Base-by-base conservation (phyloP, 2,113 vertebrate species). In the Panthera uncia region DNA sequence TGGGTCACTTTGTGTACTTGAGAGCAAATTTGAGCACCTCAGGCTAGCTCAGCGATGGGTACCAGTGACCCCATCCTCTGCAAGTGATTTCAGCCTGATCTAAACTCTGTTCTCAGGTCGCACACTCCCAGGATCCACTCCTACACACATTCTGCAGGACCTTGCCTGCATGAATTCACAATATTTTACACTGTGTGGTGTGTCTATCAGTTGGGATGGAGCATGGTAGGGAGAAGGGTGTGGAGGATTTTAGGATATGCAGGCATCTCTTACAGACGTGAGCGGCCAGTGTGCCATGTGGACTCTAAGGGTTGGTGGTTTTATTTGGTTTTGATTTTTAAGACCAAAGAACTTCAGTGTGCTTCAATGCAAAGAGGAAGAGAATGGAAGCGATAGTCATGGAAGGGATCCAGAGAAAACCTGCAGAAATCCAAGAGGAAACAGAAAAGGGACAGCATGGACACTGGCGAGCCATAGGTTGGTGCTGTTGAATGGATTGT, bases 201-300 rank as follows among this genome's bases (percentile, higher is more conserved):
- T 52, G 3, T 21, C 0, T 41, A 41, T 31, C 31, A 5, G 7
- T 66, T 76, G 69, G 33, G 21, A 16, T 2, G 52, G 7, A 41
- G 3, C 27, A 38, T 4, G 12, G 13, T 25, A 69, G 33, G 8
- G 48, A 16, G 48, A 41, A 48, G 19, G 10, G 69, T 13, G 18
- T 5, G 18, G 27, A 33, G 33, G 15, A 7, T 4, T 81, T 52
- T 41, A 68, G 38, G 12, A n/a, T 45, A 23, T 41, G n/a, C 1
- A 9, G 7, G 14, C 36, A 8, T n/a, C 11, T 19, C 65, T 68
- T 38, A 10, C 38, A 1, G 15, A 4, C 4, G 0, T 16, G 27
- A 78, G 4, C 1, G 14, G 7, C 29, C 15, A 27, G 38, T 19
- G 41, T n/a, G 9, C 4, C 16, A 8, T 4, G 11, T 11, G 1